phyloP scores from a whole-genome alignment of 35 echinoderm and acorn worm genomes.

The Strongylocentrotus purpuratus region DNA sequence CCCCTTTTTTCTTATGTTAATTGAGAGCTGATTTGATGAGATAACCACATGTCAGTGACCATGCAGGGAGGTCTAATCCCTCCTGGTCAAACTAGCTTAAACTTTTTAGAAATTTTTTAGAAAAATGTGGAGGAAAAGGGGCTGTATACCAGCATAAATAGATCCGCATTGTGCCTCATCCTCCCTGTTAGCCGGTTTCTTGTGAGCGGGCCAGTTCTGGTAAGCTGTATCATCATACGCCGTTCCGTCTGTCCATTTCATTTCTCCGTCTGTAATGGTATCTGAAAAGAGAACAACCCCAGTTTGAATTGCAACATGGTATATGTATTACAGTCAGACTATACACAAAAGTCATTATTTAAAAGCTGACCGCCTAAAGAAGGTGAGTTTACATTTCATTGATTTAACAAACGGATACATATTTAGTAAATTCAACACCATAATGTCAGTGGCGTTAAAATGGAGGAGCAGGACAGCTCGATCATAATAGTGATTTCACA shows the following conservation, averaged over 20 bases:
- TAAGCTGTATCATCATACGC: not conserved
- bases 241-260: constrained; percentile 30
- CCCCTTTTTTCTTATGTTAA: no score
- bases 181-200: not conserved
- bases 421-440: not conserved
- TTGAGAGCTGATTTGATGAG: no score
- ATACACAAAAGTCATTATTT: not conserved
- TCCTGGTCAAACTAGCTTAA: no score
- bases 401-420: not conserved
- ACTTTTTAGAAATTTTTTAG: no score
- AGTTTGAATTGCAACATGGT: not conserved
- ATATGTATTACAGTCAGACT: not conserved
- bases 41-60: no score
- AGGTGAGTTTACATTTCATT: not conserved
- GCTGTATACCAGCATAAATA: constrained; percentile 14
- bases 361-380: not conserved
- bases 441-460: not conserved
- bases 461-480: not conserved
- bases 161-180: constrained; percentile 21
- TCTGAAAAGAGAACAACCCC: not conserved
- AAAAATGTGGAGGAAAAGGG: no score
- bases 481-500: not conserved
- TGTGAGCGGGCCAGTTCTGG: constrained; percentile 2
- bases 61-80: no score
- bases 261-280: not conserved